A percentile compares a stretch with the other conserved stretches of the same genome.
These are phyloP conservation scores for Dromaius novaehollandiae DNA, from an alignment of 2,113 vertebrate genomes.

Conservation along the genomic window DNA sequence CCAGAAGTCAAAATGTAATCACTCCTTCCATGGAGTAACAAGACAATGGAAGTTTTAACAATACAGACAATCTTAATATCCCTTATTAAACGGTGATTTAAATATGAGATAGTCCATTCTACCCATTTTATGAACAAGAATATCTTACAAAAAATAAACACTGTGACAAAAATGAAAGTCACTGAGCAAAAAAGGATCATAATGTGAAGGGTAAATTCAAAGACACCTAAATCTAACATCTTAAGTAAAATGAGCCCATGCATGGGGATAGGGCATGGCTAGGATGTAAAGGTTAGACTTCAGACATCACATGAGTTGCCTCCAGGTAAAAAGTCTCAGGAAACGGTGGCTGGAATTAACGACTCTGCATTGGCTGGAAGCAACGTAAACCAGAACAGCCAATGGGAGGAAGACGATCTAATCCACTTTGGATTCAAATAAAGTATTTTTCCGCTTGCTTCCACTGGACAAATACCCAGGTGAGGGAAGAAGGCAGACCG, in stretches of 20 bases:
- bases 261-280: not conserved
- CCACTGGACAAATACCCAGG: not conserved
- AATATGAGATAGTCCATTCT: not conserved
- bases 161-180: not conserved
- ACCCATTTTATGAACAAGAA: not conserved
- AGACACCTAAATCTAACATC: not conserved
- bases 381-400: not conserved
- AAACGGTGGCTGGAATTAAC: not conserved
- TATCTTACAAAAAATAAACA: not conserved
- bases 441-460: not conserved
- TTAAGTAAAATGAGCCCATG: not conserved
- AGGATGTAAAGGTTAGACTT: not conserved
- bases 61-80: not conserved
- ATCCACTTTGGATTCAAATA: not conserved
- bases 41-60: not conserved
- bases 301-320: too few species aligned
- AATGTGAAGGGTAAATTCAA: not conserved
- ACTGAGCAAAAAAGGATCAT: not conserved
- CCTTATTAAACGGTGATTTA: not conserved
- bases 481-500: not conserved
- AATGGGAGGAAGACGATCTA: not conserved
- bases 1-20: not conserved
- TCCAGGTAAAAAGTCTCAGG: not conserved
- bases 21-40: not conserved
- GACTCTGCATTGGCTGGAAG: not conserved